Evolutionary conservation across 2,113 vertebrate species (phyloP), one percentile per base, ranked within the genome.

Genomic region (Shinisaurus crocodilurus): DNA sequence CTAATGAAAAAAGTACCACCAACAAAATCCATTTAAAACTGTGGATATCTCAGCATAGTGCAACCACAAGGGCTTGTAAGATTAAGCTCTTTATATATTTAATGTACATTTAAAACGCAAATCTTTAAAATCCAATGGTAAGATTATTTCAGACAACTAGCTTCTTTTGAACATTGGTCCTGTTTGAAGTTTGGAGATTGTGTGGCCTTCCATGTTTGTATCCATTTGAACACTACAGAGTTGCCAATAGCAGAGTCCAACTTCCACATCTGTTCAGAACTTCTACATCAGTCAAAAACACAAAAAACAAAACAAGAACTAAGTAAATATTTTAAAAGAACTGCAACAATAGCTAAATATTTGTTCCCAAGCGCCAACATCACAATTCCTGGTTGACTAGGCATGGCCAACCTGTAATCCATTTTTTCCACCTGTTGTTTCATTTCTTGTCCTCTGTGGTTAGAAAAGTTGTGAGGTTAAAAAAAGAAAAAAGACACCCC

Each of bases 201-300:
- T 6, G 57, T 0, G 16, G 32, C 54, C 34, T n/a, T 54, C 1
- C 2, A 0, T 34, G 1, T 0, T 18, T 1, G 0, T 10, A 0
- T 0, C 1, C 8, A 27, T 32, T 34, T 13, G 13, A 48, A n/a
- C 3, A 5, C 10, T 5, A n/a, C 1, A 1, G 32, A 37, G 5
- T 60, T 65, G n/a, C 0, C 1, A 67, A 29, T 0, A 1, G 50
- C 0, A 8, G 45, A 32, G 50, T 0, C 0, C 25, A 43, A 6
- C 0, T 48, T 48, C 48, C 7, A 48, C 48, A 43, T 5, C 1
- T 16, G 57, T 54, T 25, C 72, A 23, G 65, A 45, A 43, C 48
- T n/a, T 63, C 27, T 0, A 8, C 27, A 43, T 6, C 40, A 45
- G 54, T 43, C 1, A 9, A 37, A 54, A 27, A 9, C 0, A 18